Percentiles rank a stretch among this genome's conserved stretches.
These are phyloP conservation scores for Aspidiotus destructor DNA, from an alignment of 2,888 invertebrate genomes.

Conservation along the genomic window DNA sequence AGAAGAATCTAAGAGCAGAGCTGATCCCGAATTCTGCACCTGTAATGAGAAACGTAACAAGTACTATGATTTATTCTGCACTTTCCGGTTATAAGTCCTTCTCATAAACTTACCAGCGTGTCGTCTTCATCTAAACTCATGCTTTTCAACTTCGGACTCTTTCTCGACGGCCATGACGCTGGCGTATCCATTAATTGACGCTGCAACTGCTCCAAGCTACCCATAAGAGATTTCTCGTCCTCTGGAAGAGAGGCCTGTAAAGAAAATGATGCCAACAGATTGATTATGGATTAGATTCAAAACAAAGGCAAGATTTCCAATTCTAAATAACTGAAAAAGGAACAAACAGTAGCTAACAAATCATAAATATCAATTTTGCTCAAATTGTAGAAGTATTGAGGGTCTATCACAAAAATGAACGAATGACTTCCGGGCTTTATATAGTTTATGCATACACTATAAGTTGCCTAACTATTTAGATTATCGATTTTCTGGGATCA, in stretches of 20 bases:
- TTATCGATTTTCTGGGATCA: too few species aligned
- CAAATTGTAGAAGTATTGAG: too few species aligned
- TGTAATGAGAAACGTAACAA: background rate
- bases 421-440: too few species aligned
- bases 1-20: slow-evolving; percentile 47
- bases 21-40: slow-evolving; percentile 28
- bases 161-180: slow-evolving; percentile 21
- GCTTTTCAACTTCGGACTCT: slow-evolving; percentile 21
- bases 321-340: background rate
- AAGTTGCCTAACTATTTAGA: too few species aligned
- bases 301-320: background rate
- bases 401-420: too few species aligned
- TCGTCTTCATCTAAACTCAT: slow-evolving; percentile 29
- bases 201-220: slow-evolving; percentile 23
- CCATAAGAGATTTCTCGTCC: slow-evolving; percentile 30
- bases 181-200: slow-evolving; percentile 24
- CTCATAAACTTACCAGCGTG: slow-evolving; percentile 16
- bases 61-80: background rate
- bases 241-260: slow-evolving; percentile 11
- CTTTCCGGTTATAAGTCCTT: background rate
- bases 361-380: too few species aligned
- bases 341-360: background rate
- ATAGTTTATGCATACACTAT: too few species aligned
- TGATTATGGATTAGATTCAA: too few species aligned
- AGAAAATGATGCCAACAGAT: background rate